Conservation (phyloP, 2,113 vertebrate species). For the Dryoscopus gambensis region DNA sequence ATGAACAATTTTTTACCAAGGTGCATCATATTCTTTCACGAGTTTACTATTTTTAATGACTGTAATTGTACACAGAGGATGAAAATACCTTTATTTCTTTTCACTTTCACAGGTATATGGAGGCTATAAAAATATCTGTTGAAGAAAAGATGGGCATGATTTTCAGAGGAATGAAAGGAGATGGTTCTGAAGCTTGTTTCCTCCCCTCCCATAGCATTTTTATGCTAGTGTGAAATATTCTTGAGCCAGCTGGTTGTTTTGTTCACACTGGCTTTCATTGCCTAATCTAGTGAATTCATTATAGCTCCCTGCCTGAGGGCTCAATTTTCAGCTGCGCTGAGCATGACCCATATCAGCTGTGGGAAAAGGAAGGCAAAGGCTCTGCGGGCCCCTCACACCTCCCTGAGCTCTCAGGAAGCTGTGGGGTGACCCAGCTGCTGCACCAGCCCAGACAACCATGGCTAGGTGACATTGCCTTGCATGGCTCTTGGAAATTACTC, state of each 20-base stretch:
- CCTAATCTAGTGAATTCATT: constrained; percentile 55
- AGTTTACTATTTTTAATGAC: neutral
- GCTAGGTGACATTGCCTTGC: neutral
- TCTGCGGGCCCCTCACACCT: neutral
- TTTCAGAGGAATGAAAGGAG: neutral
- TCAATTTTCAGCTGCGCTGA: constrained; percentile 39
- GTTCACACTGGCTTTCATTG: constrained; percentile 40
- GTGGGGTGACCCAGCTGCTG: fast-evolving
- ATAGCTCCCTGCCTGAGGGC: constrained; percentile 40
- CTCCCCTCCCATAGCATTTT: neutral
- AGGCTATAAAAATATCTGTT: neutral
- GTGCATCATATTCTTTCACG: neutral
- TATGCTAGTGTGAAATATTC: neutral
- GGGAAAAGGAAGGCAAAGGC: constrained; percentile 35
- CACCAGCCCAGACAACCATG: neutral
- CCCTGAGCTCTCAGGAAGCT: neutral
- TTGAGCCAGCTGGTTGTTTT: constrained; percentile 50
- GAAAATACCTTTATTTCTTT: neutral
- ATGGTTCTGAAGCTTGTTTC: neutral
- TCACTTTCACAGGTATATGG: neutral
- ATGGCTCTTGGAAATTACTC: neutral
- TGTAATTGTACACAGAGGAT: neutral
- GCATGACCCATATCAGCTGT: constrained; percentile 48
- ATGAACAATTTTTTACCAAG: neutral
- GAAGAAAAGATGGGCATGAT: neutral